Percentiles rank a stretch among this genome's conserved stretches.
These are phyloP conservation scores for Leptopterna dolabrata DNA, from an alignment of 2,888 invertebrate species.

Conservation along the genomic window DNA sequence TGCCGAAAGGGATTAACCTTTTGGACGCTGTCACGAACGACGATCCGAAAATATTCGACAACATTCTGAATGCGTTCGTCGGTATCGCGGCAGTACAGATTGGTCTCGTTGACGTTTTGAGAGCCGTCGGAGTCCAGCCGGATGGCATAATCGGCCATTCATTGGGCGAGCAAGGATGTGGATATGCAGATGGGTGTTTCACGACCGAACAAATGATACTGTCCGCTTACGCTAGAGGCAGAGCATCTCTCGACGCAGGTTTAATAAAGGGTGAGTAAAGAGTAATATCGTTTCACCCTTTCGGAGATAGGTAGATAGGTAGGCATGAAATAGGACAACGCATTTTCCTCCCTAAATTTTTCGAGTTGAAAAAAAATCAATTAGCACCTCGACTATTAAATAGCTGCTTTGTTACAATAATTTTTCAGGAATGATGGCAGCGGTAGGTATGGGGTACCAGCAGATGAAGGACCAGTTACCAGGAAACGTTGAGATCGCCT, in stretches of 20 bases:
- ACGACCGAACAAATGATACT: conserved; percentile 94
- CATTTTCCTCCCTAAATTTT: no score
- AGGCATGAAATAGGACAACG: no score
- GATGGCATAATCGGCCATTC: conserved; percentile 96
- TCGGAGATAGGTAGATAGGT: no score
- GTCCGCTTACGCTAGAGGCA: conserved; percentile 94
- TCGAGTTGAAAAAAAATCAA: no score
- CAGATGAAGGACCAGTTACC: conserved; percentile 79
- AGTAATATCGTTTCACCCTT: no score
- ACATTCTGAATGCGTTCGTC: conserved; percentile 90
- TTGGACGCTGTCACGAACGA: conserved; percentile 81
- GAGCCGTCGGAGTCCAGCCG: conserved; percentile 78
- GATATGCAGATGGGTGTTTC: conserved; percentile 83
- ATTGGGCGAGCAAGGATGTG: conserved; percentile 75
- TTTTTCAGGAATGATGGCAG: conserved; percentile 78
- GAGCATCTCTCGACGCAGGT: conserved; percentile 81
- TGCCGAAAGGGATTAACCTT: conserved; percentile 85
- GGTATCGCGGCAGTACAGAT: conserved; percentile 94
- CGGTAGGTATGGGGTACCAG: conserved; percentile 90
- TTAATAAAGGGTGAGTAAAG: conserved; percentile 74
- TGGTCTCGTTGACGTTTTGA: conserved; percentile 36
- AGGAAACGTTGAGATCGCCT: conserved; percentile 86
- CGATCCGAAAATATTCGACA: conserved; percentile 81
- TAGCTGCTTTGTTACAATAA: conserved; percentile 48
- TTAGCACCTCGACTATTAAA: no score